Percentiles rank a stretch among this genome's conserved stretches.
phyloP scores from a whole-genome alignment of 2,797 vertebrate genomes.

The Labeo calbasu region DNA sequence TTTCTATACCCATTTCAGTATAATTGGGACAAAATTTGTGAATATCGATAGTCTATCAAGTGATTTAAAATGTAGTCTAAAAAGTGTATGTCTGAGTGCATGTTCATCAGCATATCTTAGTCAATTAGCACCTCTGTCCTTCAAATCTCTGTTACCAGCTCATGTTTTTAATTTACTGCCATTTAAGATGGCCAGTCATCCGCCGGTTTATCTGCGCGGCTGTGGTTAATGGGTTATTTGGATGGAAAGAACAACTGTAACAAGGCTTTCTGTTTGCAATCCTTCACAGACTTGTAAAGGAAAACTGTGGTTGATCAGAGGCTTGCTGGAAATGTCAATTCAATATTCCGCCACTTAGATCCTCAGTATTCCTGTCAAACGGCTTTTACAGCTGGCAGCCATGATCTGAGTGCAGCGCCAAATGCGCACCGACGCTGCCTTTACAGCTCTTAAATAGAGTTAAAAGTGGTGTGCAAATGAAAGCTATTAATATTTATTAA shows the following conservation, averaged over 20 bases:
- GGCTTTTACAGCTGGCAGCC: constrained; percentile 37
- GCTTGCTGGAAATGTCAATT: constrained; percentile 60
- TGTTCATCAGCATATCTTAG: neutral
- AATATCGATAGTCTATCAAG: too few relatives aligned
- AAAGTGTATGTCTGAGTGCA: too few relatives aligned
- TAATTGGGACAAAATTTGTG: neutral
- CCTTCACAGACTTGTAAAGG: constrained; percentile 39
- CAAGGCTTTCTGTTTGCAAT: constrained; percentile 45
- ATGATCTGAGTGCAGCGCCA: constrained; percentile 44
- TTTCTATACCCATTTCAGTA: neutral
- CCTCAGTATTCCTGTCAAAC: constrained; percentile 56
- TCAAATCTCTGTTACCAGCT: constrained; percentile 14
- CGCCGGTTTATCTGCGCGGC: constrained; percentile 39
- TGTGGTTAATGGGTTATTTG: constrained; percentile 22
- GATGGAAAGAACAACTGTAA: constrained; percentile 45
- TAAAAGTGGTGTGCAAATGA: constrained; percentile 67
- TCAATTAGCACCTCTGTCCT: neutral
- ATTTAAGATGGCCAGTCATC: constrained; percentile 57
- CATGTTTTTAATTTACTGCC: constrained; percentile 57
- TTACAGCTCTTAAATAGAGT: constrained; percentile 62
- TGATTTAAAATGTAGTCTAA: neutral
- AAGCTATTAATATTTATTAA: constrained; percentile 69
- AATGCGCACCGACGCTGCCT: constrained; percentile 51
- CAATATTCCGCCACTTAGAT: constrained; percentile 64
- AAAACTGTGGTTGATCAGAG: constrained; percentile 60